Percentiles rank a stretch among this genome's conserved stretches.
These are phyloP conservation scores for Diorhabda sublineata DNA, from an alignment of 1,140 invertebrate species.

Conservation along the genomic window DNA sequence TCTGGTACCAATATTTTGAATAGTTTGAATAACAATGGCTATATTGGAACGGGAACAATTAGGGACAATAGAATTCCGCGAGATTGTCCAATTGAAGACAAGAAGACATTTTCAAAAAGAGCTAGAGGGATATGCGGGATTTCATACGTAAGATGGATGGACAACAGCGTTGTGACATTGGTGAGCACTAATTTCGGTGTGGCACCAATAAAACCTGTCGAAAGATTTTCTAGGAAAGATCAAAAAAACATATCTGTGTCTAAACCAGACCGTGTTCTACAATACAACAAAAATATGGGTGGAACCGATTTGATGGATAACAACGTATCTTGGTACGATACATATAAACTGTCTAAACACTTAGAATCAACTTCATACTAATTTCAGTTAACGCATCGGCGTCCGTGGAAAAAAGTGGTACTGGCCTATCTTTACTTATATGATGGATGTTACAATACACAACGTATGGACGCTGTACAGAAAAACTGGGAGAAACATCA, in stretches of 20 bases:
- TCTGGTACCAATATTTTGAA: not conserved
- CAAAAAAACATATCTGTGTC: conserved; percentile 17
- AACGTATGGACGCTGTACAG: conserved; percentile 39
- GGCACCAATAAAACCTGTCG: conserved; percentile 21
- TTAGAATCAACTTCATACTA: too few species aligned
- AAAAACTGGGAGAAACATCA: conserved; percentile 8
- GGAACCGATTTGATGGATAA: conserved; percentile 19
- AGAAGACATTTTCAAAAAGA: conserved; percentile 24
- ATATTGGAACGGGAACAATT: conserved; percentile 23
- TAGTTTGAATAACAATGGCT: not conserved
- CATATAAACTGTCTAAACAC: too few species aligned
- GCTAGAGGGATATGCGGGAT: conserved; percentile 18
- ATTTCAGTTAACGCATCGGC: conserved; percentile 36
- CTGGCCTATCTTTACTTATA: conserved; percentile 40
- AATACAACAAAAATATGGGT: conserved; percentile 20
- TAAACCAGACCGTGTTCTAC: conserved; percentile 11
- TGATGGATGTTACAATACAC: conserved; percentile 37
- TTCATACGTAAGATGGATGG: conserved; percentile 28
- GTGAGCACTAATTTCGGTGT: conserved; percentile 28
- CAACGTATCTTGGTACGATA: conserved; percentile 7
- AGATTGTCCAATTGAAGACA: conserved; percentile 7
- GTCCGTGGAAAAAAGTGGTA: conserved; percentile 45
- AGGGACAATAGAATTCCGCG: conserved; percentile 28
- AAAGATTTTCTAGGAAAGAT: conserved; percentile 28
- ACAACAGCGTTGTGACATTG: conserved; percentile 30